Base-by-base conservation (phyloP, 2,113 vertebrate species). In the Pseudorhombus dupliciocellatus region DNA sequence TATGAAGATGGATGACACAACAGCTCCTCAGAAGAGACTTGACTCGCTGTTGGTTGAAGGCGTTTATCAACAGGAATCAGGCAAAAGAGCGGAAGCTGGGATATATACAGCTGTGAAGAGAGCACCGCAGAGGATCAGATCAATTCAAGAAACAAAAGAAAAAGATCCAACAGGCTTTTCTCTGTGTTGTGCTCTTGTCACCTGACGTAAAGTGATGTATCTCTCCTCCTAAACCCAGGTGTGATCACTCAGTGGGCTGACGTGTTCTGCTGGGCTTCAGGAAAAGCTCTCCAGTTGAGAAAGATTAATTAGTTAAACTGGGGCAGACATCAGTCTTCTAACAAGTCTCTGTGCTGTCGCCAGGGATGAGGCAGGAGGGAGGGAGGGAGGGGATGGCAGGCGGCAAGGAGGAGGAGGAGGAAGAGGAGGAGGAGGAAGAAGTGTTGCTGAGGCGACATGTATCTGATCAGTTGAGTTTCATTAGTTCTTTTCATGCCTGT, bases 281-380 rank as follows among this genome's bases (percentile, higher is more conserved):
- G 81, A 87, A 73, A 75, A 58, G 37, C 73, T 84, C 58, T 54
- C 2, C 25, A 83, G 62, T 60, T 56, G 74, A 64, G 75, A 68
- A 74, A 88, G 78, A 88, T 89, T 88, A 90, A 93, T 93, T 89
- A 90, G 88, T 77, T 77, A 85, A 91, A 90, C 62, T 88, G 84
- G 87, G 87, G 84, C 87, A 90, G 86, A 81, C 82, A 88, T 89
- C 78, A 68, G 84, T 87, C 85, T 86, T 87, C 78, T 34, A 79
- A 84, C 72, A 76, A 79, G 68, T 76, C 70, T 82, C 58, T 7
- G 66, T 3, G 71, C 65, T 65, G 73, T 85, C 73, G 37, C 52
- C 31, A 14, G 70, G 77, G 84, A 81, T 26, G 73, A 53, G 73
- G 64, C 63, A 64, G 7, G 55, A 65, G 65, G 53, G 72, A 74